Evolutionary conservation across 2,113 vertebrate species (phyloP).

Genomic region (Poeciliopsis prolifica): DNA sequence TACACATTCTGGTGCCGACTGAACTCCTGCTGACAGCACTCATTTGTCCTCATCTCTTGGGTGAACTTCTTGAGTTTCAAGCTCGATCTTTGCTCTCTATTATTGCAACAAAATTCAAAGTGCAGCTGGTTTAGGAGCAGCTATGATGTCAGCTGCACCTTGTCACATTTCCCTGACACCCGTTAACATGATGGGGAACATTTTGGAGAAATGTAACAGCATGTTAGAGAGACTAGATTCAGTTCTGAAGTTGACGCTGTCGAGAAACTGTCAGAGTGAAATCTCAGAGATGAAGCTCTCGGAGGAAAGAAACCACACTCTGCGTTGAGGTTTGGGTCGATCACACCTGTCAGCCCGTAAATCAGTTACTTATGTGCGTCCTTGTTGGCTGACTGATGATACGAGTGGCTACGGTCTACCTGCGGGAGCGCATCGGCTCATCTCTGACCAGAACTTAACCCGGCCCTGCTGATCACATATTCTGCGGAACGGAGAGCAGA

Average conservation of each 20-base stretch:
- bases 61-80: slow-evolving; percentile 1
- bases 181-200: slow-evolving; percentile 52
- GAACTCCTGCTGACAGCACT: slow-evolving; percentile 8
- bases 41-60: background rate
- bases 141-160: slow-evolving; percentile 46
- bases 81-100: slow-evolving; percentile 10
- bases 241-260: slow-evolving; percentile 50
- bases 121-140: background rate
- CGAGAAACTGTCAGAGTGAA: slow-evolving; percentile 54
- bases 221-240: slow-evolving; percentile 38
- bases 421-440: slow-evolving; percentile 12
- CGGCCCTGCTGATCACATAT: slow-evolving; percentile 7
- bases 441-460: slow-evolving; percentile 32
- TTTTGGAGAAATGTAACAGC: slow-evolving; percentile 33
- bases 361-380: slow-evolving; percentile 28
- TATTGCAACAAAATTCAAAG: slow-evolving; percentile 10
- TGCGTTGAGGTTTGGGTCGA: slow-evolving; percentile 50
- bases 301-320: slow-evolving; percentile 50
- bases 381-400: slow-evolving; percentile 57
- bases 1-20: slow-evolving; percentile 6
- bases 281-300: slow-evolving; percentile 49
- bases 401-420: slow-evolving; percentile 25
- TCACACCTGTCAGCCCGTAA: slow-evolving; percentile 57
- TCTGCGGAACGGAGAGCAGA: slow-evolving; percentile 18
- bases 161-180: slow-evolving; percentile 45